These are phyloP conservation scores for Operophtera brumata DNA, from an alignment of 2,888 invertebrate species.

Conservation along the genomic window DNA sequence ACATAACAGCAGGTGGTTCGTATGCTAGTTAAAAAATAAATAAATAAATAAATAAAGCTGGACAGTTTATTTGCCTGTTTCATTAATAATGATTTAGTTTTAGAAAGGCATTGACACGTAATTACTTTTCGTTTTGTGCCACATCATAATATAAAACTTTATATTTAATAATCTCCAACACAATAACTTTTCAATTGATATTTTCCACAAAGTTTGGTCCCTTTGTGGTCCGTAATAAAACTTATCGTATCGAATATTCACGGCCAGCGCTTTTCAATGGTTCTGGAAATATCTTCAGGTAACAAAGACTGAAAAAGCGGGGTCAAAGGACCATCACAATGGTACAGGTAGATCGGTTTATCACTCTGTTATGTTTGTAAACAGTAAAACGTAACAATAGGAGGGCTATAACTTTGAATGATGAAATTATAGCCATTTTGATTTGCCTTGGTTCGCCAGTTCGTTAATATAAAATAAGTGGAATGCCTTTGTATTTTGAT, in stretches of 20 bases:
- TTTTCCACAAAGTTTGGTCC: constrained; percentile 29
- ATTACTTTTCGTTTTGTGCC: neutral
- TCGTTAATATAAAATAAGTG: neutral
- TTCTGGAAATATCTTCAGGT: constrained; percentile 29
- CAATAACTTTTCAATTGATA: neutral
- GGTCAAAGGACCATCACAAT: constrained; percentile 40
- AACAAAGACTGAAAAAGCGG: constrained; percentile 31
- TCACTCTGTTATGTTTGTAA: constrained; percentile 22
- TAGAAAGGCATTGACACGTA: no score
- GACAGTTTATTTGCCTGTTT: no score
- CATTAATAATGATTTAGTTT: no score
- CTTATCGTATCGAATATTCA: constrained; percentile 39
- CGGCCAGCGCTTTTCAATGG: constrained; percentile 40
- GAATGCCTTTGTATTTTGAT: neutral
- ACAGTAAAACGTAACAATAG: constrained; percentile 18
- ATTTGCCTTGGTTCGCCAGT: neutral
- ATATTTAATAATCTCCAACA: neutral
- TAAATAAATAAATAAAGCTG: no score
- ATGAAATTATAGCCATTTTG: constrained; percentile 11
- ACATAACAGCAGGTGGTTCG: no score
- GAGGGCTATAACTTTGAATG: constrained; percentile 7
- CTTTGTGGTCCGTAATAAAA: constrained; percentile 37
- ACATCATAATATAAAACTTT: neutral
- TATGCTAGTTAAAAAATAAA: no score
- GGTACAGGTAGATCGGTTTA: constrained; percentile 1